These are phyloP conservation scores for Microcebus ravelobensis DNA, from an alignment of 2,113 vertebrate species.

Conservation along the genomic window DNA sequence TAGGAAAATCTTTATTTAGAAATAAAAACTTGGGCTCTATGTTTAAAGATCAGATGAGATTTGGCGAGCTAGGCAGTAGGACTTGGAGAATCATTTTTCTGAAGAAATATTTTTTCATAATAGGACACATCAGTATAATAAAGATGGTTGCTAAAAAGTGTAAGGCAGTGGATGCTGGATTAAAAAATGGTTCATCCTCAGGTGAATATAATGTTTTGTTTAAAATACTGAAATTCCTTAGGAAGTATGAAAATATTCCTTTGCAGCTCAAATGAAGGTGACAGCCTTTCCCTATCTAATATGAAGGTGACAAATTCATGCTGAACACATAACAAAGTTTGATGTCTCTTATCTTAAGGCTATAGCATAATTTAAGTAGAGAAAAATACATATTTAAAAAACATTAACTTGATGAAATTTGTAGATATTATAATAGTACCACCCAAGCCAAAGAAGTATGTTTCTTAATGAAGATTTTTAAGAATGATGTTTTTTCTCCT, in stretches of 20 bases:
- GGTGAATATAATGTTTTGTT: conserved; percentile 24
- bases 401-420: background rate
- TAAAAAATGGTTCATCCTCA: background rate
- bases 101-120: background rate
- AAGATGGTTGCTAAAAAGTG: background rate
- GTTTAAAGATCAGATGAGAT: background rate
- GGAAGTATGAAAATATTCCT: conserved; percentile 21
- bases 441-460: background rate
- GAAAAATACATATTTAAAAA: background rate
- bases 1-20: background rate
- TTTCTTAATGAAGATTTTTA: conserved; percentile 1
- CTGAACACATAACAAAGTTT: background rate
- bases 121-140: background rate
- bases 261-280: conserved; percentile 10
- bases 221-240: conserved; percentile 41
- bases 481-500: background rate
- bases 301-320: conserved; percentile 2
- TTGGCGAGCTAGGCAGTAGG: background rate
- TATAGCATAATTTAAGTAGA: background rate
- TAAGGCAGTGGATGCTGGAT: background rate
- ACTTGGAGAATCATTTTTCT: background rate
- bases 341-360: background rate
- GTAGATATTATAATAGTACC: background rate
- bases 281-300: background rate
- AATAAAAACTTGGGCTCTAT: background rate